These are phyloP conservation scores for Pogonomyrmex californicus DNA, from an alignment of 1,140 invertebrate species.

Conservation along the genomic window DNA sequence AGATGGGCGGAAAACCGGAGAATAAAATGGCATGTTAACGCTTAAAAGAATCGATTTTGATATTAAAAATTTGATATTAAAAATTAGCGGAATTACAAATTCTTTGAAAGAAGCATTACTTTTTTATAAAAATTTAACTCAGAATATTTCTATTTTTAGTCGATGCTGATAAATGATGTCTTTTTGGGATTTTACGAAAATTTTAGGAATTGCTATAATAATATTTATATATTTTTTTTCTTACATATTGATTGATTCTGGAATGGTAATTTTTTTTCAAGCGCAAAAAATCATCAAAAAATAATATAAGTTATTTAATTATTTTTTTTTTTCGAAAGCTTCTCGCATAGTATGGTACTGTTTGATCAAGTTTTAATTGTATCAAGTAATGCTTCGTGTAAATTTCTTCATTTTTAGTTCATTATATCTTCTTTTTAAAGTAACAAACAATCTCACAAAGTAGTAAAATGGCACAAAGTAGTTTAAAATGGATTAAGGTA, in stretches of 20 bases:
- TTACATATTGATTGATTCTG: neutral
- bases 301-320: neutral
- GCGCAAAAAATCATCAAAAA: neutral
- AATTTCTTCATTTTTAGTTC: constrained; percentile 34
- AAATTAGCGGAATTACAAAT: constrained; percentile 4
- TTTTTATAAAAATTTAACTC: neutral
- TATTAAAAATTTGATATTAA: too few species aligned
- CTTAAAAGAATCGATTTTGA: constrained; percentile 40
- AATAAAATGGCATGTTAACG: constrained; percentile 38
- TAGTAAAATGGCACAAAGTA: neutral
- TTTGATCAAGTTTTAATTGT: neutral
- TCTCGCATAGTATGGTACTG: neutral
- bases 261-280: neutral
- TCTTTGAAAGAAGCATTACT: neutral
- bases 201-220: neutral
- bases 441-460: constrained; percentile 29
- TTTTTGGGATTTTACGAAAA: constrained; percentile 15
- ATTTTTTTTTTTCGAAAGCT: neutral
- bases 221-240: neutral
- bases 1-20: constrained; percentile 26
- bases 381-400: neutral
- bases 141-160: neutral
- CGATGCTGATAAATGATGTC: neutral
- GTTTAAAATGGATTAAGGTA: constrained; percentile 41
- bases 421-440: constrained; percentile 22